Evolutionary conservation across 2,888 invertebrate species (phyloP).

Genomic region (Chrysolina haemoptera): DNA sequence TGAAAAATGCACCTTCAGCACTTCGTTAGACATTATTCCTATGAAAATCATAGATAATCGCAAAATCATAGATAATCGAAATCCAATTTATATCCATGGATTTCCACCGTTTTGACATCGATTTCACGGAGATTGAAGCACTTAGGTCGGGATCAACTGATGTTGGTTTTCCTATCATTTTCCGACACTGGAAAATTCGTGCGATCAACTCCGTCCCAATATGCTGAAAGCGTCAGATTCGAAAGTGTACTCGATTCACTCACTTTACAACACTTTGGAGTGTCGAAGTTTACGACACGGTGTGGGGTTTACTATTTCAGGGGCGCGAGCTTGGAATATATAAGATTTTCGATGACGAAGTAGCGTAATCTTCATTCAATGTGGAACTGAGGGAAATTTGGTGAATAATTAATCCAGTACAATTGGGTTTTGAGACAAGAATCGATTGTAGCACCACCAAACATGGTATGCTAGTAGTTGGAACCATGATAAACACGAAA

Average conservation of each 20-base stretch:
- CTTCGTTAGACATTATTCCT: neutral
- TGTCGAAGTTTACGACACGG: neutral
- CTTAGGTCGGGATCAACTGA: neutral
- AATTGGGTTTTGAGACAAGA: too few relatives aligned
- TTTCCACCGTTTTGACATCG: neutral
- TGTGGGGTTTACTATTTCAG: neutral
- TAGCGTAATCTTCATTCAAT: neutral
- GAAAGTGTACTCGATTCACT: neutral
- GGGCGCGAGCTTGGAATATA: neutral
- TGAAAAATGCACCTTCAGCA: neutral
- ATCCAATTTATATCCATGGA: neutral
- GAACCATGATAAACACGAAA: too few relatives aligned
- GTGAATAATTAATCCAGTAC: too few relatives aligned
- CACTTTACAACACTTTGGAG: neutral
- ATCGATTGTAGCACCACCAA: too few relatives aligned
- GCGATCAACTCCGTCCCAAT: conserved; percentile 5
- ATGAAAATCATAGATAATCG: conserved; percentile 1
- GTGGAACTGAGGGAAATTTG: too few relatives aligned
- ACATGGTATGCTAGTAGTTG: too few relatives aligned
- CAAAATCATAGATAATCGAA: conserved; percentile 10
- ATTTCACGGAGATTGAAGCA: conserved; percentile 5
- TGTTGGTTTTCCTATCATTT: conserved; percentile 14
- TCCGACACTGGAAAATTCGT: neutral
- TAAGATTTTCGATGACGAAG: neutral
- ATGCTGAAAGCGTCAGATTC: conserved; percentile 12